Evolutionary conservation across 2,888 invertebrate genomes (phyloP).

Genomic region (Noctua pronuba): DNA sequence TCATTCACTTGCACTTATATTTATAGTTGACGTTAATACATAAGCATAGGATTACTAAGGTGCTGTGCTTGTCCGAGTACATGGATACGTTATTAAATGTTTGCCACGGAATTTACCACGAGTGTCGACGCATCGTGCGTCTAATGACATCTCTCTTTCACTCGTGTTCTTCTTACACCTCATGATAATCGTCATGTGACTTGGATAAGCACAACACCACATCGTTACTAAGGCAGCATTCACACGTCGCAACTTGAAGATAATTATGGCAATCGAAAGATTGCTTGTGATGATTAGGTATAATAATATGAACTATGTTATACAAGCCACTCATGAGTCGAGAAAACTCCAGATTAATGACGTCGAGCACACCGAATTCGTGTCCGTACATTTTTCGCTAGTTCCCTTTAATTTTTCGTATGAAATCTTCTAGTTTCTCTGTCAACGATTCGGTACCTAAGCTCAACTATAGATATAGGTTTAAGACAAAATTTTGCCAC

Average conservation of each 20-base stretch:
- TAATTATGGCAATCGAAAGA: constrained; percentile 16
- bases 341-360: constrained; percentile 45
- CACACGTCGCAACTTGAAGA: constrained; percentile 33
- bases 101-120: constrained; percentile 2
- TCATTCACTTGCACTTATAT: constrained; percentile 62
- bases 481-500: constrained; percentile 45
- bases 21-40: constrained; percentile 61
- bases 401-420: constrained; percentile 10
- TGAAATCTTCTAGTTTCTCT: constrained; percentile 15
- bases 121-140: no score
- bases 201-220: constrained; percentile 19
- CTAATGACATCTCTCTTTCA: neutral
- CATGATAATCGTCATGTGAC: neutral
- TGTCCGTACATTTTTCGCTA: constrained; percentile 20
- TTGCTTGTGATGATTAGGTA: constrained; percentile 32
- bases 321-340: constrained; percentile 32
- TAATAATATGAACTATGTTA: constrained; percentile 31
- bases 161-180: neutral
- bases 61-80: constrained; percentile 25
- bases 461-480: constrained; percentile 65
- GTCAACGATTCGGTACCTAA: constrained; percentile 28
- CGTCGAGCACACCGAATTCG: constrained; percentile 5
- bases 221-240: constrained; percentile 46
- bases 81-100: neutral
- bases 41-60: constrained; percentile 27